Conservation (phyloP, 1,140 invertebrate species). For the Trichoplusia ni region DNA sequence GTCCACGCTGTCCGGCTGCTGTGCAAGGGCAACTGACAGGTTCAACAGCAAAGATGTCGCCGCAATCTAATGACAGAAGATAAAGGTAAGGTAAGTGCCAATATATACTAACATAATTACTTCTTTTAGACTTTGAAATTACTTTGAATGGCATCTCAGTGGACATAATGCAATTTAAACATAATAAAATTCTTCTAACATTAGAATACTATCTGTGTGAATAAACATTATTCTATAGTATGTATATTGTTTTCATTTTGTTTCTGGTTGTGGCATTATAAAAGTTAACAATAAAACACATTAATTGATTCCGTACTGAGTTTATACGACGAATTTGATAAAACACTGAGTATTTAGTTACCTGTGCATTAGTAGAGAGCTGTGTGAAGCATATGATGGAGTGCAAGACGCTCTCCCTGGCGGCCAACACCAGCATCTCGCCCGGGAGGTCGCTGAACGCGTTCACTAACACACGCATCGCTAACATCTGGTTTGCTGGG, state of each 20-base stretch:
- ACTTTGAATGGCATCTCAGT: too few relatives aligned
- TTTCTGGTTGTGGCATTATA: too few relatives aligned
- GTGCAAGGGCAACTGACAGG: conserved; percentile 83
- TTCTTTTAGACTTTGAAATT: too few relatives aligned
- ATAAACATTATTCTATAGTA: too few relatives aligned
- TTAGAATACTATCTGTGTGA: too few relatives aligned
- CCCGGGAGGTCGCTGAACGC: conserved; percentile 86
- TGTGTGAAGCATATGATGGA: conserved; percentile 80
- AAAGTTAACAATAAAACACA: too few relatives aligned
- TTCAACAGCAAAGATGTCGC: conserved; percentile 91
- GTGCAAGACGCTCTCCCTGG: conserved; percentile 83
- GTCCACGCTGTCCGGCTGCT: conserved; percentile 61
- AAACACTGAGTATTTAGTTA: conserved; percentile 9
- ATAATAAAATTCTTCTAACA: too few relatives aligned
- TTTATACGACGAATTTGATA: neutral
- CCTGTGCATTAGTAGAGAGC: conserved; percentile 86
- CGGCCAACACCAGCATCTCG: conserved; percentile 83
- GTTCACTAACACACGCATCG: conserved; percentile 89
- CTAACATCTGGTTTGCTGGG: conserved; percentile 89
- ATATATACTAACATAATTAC: too few relatives aligned
- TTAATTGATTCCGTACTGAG: too few relatives aligned
- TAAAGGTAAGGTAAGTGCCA: neutral
- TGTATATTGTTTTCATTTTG: too few relatives aligned
- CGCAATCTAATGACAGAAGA: conserved; percentile 84
- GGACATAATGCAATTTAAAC: too few relatives aligned